Base-by-base conservation (phyloP, 2,797 vertebrate genomes). In the Enteromius mattozi region DNA sequence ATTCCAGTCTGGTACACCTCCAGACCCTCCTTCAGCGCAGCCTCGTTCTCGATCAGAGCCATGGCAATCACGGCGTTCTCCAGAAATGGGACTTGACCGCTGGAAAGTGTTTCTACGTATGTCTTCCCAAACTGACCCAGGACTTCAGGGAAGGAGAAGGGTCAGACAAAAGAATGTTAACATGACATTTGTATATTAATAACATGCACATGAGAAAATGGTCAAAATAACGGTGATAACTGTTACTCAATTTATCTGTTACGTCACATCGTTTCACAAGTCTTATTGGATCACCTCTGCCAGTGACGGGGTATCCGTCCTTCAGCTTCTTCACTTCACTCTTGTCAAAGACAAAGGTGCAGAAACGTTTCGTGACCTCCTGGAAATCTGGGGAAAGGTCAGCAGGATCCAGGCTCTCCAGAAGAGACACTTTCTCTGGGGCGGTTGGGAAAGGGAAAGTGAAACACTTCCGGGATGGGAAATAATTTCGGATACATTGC, bases 401-500 rank as follows among this genome's bases (percentile, higher is more conserved):
- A 12, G 7, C 2, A 7, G 89, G 85, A 12, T 87, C 61, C 49
- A 92, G 40, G 13, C 33, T 69, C 59, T 92, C 90, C 14, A 92
- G 82, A 0, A 2, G 56, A 27, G 42, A 19, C 86, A 91, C 85
- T 1, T 83, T 82, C 16, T 83, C 90, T 12, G 88, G 74, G 30
- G n/a, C 76, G 8, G 87, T 78, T 8, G 92, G 93, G 4, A 82
- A 74, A 0, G 89, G 88, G 71, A 94, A 94, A 17, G 88, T 66
- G 68, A 95, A 94, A 66, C 93, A 94, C 66, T 93, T 93, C 24
- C 89, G 80, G 19, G 84, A 86, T 16, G 92, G 91, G 81, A 95
- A 95, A 81, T 90, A 94, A 9, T 86, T 80, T 16, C 89, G 88
- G 72, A 95, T 91, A 84, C 89, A 93, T 14, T 91, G 81, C 27